These are phyloP conservation scores for Microchrysa polita DNA, from an alignment of 2,888 invertebrate genomes.

Conservation along the genomic window DNA sequence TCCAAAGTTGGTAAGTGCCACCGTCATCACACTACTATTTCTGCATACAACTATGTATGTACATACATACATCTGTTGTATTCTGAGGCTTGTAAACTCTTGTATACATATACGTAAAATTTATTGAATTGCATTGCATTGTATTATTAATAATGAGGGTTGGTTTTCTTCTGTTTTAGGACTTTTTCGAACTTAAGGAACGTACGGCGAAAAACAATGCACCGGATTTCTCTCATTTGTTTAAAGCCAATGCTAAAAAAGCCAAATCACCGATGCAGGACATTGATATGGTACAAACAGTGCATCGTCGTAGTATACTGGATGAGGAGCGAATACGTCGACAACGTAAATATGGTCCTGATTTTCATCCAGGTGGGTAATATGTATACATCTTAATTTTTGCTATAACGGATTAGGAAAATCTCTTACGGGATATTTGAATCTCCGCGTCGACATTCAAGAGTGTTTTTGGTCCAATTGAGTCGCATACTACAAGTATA, in stretches of 20 bases:
- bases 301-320: conserved; percentile 59
- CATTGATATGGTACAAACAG: conserved; percentile 58
- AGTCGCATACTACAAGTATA: too few species aligned
- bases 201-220: conserved; percentile 61
- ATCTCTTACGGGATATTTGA: too few species aligned
- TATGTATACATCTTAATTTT: too few species aligned
- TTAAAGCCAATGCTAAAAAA: conserved; percentile 59
- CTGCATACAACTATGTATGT: too few species aligned
- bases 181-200: conserved; percentile 63
- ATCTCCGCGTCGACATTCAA: too few species aligned
- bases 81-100: too few species aligned
- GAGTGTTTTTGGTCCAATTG: not conserved
- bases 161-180: conserved; percentile 56
- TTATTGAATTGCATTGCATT: not conserved
- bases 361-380: conserved; percentile 52
- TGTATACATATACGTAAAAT: not conserved
- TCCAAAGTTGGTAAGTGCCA: conserved; percentile 75
- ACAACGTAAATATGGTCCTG: conserved; percentile 60
- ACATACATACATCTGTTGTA: not conserved
- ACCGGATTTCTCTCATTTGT: conserved; percentile 61
- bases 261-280: conserved; percentile 62
- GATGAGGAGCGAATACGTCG: conserved; percentile 63
- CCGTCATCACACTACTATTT: too few species aligned
- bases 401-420: too few species aligned
- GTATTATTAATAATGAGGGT: not conserved